Conservation (phyloP, 2,797 vertebrate genomes). For the Periophthalmus magnuspinnatus region DNA sequence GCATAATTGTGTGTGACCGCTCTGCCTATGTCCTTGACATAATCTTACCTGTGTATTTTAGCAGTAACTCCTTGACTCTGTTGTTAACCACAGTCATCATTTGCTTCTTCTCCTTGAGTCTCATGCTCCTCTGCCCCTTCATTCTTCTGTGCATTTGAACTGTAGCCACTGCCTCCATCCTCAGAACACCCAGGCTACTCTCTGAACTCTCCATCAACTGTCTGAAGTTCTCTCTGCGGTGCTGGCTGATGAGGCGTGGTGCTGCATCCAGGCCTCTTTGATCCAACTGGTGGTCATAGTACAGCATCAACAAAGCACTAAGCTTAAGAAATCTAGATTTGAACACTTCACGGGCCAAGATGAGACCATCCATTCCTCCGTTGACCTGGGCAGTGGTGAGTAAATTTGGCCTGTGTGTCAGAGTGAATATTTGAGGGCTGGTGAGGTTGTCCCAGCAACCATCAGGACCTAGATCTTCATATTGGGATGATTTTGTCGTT, state of each 20-base stretch:
- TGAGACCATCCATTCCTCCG: conserved; percentile 84
- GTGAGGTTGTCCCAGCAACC: conserved; percentile 86
- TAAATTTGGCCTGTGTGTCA: conserved; percentile 52
- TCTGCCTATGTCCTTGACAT: no score
- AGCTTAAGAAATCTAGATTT: conserved; percentile 42
- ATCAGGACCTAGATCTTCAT: conserved; percentile 53
- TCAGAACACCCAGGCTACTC: conserved; percentile 40
- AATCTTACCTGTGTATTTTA: conserved; percentile 76
- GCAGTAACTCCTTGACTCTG: conserved; percentile 72
- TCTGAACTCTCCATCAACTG: conserved; percentile 1
- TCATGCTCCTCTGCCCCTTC: conserved; percentile 36
- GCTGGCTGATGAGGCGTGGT: conserved; percentile 59
- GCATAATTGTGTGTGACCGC: neutral
- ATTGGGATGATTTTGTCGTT: conserved; percentile 24
- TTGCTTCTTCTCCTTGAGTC: conserved; percentile 25
- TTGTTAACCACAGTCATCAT: conserved; percentile 52
- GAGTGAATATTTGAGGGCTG: conserved; percentile 76
- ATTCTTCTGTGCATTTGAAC: conserved; percentile 50
- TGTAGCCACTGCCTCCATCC: conserved; percentile 61
- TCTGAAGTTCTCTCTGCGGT: conserved; percentile 74
- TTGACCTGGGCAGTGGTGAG: conserved; percentile 80
- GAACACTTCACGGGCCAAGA: conserved; percentile 69
- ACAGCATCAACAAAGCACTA: conserved; percentile 75
- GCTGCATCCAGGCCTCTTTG: conserved; percentile 52
- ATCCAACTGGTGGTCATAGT: conserved; percentile 73